A percentile compares a stretch with the other conserved stretches of the same genome.
Evolutionary conservation across 2,113 vertebrate genomes (phyloP).

Genomic region (Equus quagga): DNA sequence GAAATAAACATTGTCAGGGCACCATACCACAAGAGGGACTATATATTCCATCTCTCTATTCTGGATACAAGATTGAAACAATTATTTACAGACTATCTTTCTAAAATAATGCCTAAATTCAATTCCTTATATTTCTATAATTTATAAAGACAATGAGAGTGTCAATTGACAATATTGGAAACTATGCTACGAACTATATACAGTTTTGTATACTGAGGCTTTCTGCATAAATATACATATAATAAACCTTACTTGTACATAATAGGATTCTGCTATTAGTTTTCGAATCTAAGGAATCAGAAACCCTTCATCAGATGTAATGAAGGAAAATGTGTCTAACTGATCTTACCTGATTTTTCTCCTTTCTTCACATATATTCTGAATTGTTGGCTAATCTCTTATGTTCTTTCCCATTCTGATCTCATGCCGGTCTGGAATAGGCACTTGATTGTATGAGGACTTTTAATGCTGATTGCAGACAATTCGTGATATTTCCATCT

Average conservation of each 20-base stretch:
- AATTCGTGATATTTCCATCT: background rate
- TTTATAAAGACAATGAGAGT: background rate
- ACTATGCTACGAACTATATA: background rate
- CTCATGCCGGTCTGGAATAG: background rate
- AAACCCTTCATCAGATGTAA: background rate
- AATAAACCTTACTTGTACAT: background rate
- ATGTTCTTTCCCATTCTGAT: background rate
- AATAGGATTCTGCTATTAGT: background rate
- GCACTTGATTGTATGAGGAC: background rate
- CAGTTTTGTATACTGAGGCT: background rate
- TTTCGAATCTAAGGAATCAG: slow-evolving; percentile 7
- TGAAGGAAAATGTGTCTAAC: background rate
- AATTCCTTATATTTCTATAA: background rate
- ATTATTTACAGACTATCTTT: background rate
- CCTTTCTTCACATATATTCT: background rate
- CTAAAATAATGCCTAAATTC: background rate
- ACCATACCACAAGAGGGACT: background rate
- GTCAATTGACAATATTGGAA: background rate
- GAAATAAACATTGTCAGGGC: background rate
- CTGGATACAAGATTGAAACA: background rate
- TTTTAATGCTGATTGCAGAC: slow-evolving; percentile 12
- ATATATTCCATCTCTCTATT: background rate
- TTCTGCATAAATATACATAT: background rate
- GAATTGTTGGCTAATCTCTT: background rate
- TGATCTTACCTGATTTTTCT: background rate